phyloP scores from a whole-genome alignment of 2,113 vertebrate species.

The Malurus elegans region DNA sequence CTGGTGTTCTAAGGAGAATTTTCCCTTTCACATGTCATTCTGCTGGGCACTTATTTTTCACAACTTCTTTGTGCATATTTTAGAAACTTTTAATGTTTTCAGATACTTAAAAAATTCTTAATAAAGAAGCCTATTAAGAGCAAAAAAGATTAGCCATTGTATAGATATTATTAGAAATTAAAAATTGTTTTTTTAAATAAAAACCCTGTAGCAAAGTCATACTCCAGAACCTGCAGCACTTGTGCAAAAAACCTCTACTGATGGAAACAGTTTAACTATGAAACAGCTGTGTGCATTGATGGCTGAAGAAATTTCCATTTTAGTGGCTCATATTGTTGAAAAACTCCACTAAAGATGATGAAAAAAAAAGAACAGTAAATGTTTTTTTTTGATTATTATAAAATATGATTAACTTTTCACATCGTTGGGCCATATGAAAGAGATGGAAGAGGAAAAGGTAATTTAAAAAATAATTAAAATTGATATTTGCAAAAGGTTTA shows the following conservation, averaged over 20 bases:
- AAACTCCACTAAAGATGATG: conserved; percentile 28
- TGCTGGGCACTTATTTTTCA: neutral
- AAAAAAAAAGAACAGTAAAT: conserved; percentile 13
- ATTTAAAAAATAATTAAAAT: conserved; percentile 65
- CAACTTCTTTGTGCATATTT: neutral
- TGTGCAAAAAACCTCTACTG: neutral
- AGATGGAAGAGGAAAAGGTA: conserved; percentile 44
- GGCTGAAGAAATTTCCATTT: conserved; percentile 48
- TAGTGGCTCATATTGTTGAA: conserved; percentile 33
- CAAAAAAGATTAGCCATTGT: neutral
- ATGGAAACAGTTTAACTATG: neutral
- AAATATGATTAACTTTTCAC: conserved; percentile 63
- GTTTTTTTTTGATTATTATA: conserved; percentile 52
- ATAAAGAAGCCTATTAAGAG: neutral
- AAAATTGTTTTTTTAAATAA: neutral
- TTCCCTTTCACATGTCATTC: neutral
- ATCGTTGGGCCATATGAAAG: conserved; percentile 43
- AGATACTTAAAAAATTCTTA: neutral
- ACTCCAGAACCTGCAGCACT: neutral
- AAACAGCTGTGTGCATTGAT: conserved; percentile 31
- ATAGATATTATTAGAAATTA: neutral
- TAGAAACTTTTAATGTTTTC: neutral
- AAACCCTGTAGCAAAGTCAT: neutral
- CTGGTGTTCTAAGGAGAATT: neutral
- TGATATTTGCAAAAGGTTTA: conserved; percentile 60